Base-by-base conservation (phyloP, 2,113 vertebrate species). In the Columbina picui region DNA sequence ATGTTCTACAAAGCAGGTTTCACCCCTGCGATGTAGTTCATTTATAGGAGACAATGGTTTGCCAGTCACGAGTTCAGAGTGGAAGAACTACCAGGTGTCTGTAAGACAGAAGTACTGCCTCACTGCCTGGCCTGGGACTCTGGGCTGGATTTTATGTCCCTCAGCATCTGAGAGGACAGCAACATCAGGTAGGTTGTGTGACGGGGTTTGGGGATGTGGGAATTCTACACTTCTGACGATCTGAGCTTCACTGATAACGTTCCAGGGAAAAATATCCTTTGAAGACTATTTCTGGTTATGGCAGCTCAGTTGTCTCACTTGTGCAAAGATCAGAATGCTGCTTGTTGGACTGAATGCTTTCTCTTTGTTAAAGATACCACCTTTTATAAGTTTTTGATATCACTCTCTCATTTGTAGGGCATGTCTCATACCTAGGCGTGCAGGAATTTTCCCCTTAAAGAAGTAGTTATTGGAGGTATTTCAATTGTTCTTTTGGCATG, bases 221-320 rank as follows among this genome's bases (percentile, higher is more conserved):
- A 93, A 96, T 94, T 94, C 94, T 65, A 90, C 86, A 90, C 64
- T 71, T 93, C 94, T 84, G 59, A 90, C 59, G 59, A 92, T 84
- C 50, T 93, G 76, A 94, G 71, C 71, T 88, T 74, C 68, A 70
- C n/a, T 55, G 78, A 91, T 83, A 91, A 64, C 1, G 3, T 57
- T 80, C 41, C 34, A 69, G 41, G 53, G 77, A 34, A 83, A 88
- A 85, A 80, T 63, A 93, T 63, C 67, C 71, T 96, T 96, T 96
- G 82, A 97, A 90, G 88, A 43, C 86, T 95, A 92, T 96, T 94
- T 96, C 91, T 95, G 84, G 87, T 70, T 88, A 74, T 4, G 27
- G 67, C 70, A 87, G 59, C 57, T 77, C 1, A 23, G 50, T 75
- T 85, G 50, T 47, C 67, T 50, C 22, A 9, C 60, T 84, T 65